Conservation (phyloP, 2,113 vertebrate genomes). For the Albula goreensis region DNA sequence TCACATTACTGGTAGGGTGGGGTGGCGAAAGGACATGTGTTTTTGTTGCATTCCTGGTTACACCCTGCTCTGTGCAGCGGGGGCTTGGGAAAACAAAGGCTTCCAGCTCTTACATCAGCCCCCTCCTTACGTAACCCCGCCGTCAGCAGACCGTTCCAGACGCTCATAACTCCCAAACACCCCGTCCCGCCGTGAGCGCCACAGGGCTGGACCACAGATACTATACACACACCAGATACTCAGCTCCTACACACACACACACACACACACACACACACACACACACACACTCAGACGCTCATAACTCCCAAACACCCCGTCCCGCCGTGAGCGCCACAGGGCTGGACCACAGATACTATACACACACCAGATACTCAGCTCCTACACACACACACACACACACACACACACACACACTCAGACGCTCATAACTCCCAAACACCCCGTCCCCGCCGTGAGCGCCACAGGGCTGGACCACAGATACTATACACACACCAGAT, state of each 20-base stretch:
- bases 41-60: conserved; percentile 64
- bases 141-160: neutral
- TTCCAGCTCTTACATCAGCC: conserved; percentile 55
- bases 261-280: too few species aligned
- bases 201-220: too few species aligned
- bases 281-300: neutral
- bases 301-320: neutral
- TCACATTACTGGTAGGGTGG: conserved; percentile 23
- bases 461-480: too few species aligned
- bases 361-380: too few species aligned
- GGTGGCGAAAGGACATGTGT: conserved; percentile 44
- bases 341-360: neutral
- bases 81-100: conserved; percentile 43
- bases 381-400: too few species aligned
- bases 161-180: neutral
- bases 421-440: neutral
- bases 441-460: neutral
- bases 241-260: too few species aligned
- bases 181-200: neutral
- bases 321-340: neutral
- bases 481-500: neutral
- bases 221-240: neutral
- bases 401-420: too few species aligned
- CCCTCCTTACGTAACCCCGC: conserved; percentile 49
- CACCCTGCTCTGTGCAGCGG: conserved; percentile 57